Percentiles rank a stretch among this genome's conserved stretches.
These are phyloP conservation scores for Laupala kohalensis DNA, from an alignment of 1,140 invertebrate genomes.

Conservation along the genomic window DNA sequence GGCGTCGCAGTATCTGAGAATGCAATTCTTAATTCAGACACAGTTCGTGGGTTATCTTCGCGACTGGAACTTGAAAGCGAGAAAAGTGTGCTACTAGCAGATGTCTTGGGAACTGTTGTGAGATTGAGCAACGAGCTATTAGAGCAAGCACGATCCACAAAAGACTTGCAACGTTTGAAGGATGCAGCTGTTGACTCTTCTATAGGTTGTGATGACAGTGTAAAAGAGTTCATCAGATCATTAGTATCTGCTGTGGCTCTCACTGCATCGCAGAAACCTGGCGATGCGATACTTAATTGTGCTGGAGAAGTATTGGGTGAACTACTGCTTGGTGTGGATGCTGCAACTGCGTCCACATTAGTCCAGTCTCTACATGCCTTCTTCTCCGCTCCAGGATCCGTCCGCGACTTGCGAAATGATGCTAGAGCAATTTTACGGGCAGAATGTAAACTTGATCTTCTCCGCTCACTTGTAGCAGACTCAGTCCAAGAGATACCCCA, in stretches of 20 bases:
- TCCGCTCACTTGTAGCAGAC: no score
- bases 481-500: no score
- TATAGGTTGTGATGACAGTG: neutral
- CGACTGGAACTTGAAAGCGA: conserved; percentile 30
- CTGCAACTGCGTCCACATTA: neutral
- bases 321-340: neutral
- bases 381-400: neutral
- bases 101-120: conserved; percentile 29
- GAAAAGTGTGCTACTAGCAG: conserved; percentile 31
- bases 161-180: no score
- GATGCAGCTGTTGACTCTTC: neutral
- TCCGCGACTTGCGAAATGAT: neutral
- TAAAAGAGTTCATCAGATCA: neutral
- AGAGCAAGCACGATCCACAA: conserved; percentile 17
- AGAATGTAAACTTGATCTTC: neutral
- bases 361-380: neutral
- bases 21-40: conserved; percentile 25
- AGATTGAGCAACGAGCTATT: conserved; percentile 30
- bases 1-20: conserved; percentile 36
- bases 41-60: conserved; percentile 29
- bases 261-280: neutral
- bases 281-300: neutral
- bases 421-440: conserved; percentile 34
- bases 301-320: no score
- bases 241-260: neutral